Evolutionary conservation across 2,797 vertebrate genomes (phyloP).

Genomic region (Lutjanus argentimaculatus): DNA sequence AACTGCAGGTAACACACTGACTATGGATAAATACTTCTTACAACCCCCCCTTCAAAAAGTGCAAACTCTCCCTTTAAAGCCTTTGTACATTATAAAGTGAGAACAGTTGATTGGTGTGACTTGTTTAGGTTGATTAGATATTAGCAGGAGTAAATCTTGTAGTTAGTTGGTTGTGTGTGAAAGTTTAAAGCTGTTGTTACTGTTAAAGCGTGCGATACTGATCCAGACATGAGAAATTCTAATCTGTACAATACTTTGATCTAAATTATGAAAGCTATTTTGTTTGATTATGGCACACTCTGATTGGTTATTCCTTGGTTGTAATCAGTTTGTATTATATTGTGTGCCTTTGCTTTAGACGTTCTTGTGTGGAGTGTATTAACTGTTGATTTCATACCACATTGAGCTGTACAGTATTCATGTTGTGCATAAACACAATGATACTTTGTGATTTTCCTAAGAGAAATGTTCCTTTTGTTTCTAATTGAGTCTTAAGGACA

Average conservation of each 20-base stretch:
- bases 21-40: no score
- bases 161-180: slow-evolving; percentile 14
- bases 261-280: neutral
- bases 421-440: slow-evolving; percentile 6
- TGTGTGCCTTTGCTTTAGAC: slow-evolving; percentile 47
- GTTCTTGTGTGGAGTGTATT: slow-evolving; percentile 11
- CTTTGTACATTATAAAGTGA: slow-evolving; percentile 12
- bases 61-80: neutral
- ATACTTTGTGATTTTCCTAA: slow-evolving; percentile 21
- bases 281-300: slow-evolving; percentile 5
- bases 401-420: slow-evolving; percentile 37
- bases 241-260: slow-evolving; percentile 11
- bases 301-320: slow-evolving; percentile 1
- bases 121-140: slow-evolving; percentile 26
- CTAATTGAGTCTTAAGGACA: neutral
- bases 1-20: no score
- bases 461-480: slow-evolving; percentile 1
- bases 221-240: slow-evolving; percentile 5
- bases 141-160: neutral
- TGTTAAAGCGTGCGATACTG: slow-evolving; percentile 19
- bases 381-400: slow-evolving; percentile 13
- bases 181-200: neutral
- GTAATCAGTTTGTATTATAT: slow-evolving; percentile 16
- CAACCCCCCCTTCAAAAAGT: no score
- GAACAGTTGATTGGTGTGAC: slow-evolving; percentile 15